Evolutionary conservation across 2,797 vertebrate species (phyloP).

Genomic region (Microcaecilia unicolor): DNA sequence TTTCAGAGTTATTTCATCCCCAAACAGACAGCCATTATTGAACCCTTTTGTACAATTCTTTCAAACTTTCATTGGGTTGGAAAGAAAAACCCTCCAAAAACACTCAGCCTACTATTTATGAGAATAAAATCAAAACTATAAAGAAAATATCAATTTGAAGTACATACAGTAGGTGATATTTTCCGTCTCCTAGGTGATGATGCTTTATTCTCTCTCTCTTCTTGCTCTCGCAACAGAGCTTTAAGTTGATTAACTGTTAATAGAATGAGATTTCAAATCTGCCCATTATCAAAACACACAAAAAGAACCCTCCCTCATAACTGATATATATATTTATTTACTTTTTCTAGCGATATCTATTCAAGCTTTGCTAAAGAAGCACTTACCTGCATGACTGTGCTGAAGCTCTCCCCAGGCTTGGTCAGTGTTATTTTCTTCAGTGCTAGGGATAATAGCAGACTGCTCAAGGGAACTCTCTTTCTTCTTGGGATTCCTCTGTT

Average conservation of each 20-base stretch:
- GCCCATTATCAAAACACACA: too few relatives aligned
- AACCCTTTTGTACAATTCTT: too few relatives aligned
- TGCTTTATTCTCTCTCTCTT: conserved; percentile 41
- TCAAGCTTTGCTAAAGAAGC: neutral
- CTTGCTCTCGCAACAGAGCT: conserved; percentile 65
- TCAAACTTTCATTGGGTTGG: too few relatives aligned
- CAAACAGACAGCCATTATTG: too few relatives aligned
- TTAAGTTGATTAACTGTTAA: conserved; percentile 74
- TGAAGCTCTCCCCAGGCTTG: conserved; percentile 50
- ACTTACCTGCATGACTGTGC: conserved; percentile 72
- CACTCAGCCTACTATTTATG: too few relatives aligned
- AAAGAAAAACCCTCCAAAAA: too few relatives aligned
- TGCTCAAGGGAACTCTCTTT: conserved; percentile 12
- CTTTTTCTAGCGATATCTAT: too few relatives aligned
- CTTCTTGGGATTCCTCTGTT: conserved; percentile 23
- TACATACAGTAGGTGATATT: conserved; percentile 52
- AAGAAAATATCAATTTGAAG: neutral
- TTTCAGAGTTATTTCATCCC: too few relatives aligned
- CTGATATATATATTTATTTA: too few relatives aligned
- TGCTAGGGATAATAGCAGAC: neutral
- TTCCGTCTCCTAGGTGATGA: conserved; percentile 46
- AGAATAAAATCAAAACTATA: too few relatives aligned
- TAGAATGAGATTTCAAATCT: conserved; percentile 13
- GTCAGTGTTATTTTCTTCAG: conserved; percentile 11
- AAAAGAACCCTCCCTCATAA: too few relatives aligned